A percentile compares a stretch with the other conserved stretches of the same genome.
These are phyloP conservation scores for Varanus komodoensis DNA, from an alignment of 2,113 vertebrate species.

Conservation along the genomic window DNA sequence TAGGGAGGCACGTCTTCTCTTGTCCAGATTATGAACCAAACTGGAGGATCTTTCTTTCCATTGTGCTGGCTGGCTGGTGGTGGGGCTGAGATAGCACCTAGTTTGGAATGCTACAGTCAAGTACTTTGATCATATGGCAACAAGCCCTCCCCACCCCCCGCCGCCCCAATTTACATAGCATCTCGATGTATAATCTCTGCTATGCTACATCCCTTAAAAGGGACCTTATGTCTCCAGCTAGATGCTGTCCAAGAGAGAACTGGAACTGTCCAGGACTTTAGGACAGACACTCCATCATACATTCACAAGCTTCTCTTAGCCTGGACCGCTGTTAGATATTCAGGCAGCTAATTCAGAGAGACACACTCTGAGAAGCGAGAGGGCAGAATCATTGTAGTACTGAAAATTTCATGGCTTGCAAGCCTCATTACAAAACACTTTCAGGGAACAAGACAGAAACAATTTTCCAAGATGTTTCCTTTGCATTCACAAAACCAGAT, in stretches of 20 bases:
- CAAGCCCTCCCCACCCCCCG: too few species aligned
- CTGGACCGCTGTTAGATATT: conserved; percentile 32
- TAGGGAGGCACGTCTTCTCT: neutral
- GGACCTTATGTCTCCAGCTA: neutral
- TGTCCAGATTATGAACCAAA: neutral
- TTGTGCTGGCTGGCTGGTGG: neutral
- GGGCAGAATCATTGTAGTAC: conserved; percentile 16
- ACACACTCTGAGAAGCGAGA: conserved; percentile 11
- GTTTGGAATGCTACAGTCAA: neutral
- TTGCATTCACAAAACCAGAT: neutral
- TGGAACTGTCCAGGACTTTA: neutral
- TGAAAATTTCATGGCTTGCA: conserved; percentile 53
- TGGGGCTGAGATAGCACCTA: neutral
- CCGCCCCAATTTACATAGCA: neutral
- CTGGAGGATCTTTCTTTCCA: neutral
- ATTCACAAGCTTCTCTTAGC: neutral
- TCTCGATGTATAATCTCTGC: neutral
- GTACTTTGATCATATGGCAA: neutral
- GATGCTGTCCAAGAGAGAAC: neutral
- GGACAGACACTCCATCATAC: neutral
- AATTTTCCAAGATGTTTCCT: conserved; percentile 39
- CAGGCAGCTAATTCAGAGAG: conserved; percentile 64
- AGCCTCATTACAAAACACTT: conserved; percentile 39
- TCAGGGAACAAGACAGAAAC: conserved; percentile 26
- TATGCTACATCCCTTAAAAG: neutral